phyloP scores from a whole-genome alignment of 2,113 vertebrate species.

The Channa maculata region DNA sequence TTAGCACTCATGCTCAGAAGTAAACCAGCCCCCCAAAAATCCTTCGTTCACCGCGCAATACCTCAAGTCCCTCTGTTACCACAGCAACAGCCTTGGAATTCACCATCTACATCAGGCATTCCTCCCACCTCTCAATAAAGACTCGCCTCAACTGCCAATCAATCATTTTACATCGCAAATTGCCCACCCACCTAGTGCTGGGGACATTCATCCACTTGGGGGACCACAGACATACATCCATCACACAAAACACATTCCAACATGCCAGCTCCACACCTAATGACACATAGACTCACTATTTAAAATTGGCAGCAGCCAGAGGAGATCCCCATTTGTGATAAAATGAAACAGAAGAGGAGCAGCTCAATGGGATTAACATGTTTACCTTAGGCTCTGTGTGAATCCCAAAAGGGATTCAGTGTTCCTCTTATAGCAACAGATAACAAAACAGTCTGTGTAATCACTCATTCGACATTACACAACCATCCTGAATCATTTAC shows the following conservation, averaged over 20 bases:
- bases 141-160: conserved; percentile 80
- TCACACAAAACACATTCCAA: conserved; percentile 15
- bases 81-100: conserved; percentile 87
- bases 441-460: conserved; percentile 57
- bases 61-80: conserved; percentile 83
- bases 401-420: conserved; percentile 54
- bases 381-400: conserved; percentile 59
- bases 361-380: conserved; percentile 68
- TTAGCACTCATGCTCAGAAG: conserved; percentile 82
- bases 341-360: conserved; percentile 61
- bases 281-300: conserved; percentile 34
- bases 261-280: conserved; percentile 11
- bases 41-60: conserved; percentile 70
- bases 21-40: conserved; percentile 76
- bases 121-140: conserved; percentile 80
- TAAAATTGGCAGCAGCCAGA: conserved; percentile 59
- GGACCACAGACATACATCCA: conserved; percentile 1
- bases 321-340: conserved; percentile 52
- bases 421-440: conserved; percentile 58
- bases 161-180: conserved; percentile 78
- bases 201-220: conserved; percentile 71
- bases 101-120: conserved; percentile 80
- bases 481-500: conserved; percentile 68
- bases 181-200: conserved; percentile 74
- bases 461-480: conserved; percentile 68